phyloP scores from a whole-genome alignment of 2,113 vertebrate genomes.

The Brienomyrus longianalis region DNA sequence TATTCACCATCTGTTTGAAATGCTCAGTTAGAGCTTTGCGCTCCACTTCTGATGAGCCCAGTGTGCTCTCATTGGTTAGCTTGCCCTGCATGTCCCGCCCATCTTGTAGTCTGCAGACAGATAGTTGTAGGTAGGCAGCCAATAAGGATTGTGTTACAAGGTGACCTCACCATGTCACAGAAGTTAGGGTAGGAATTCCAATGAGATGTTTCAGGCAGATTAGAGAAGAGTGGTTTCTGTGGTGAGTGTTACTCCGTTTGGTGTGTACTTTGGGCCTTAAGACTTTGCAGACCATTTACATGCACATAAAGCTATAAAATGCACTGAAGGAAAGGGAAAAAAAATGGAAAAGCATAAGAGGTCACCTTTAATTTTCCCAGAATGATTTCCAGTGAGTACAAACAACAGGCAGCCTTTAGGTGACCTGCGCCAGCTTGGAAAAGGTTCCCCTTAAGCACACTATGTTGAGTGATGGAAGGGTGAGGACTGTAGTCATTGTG shows the following conservation, averaged over 20 bases:
- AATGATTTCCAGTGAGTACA: not conserved
- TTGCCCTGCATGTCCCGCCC: not conserved
- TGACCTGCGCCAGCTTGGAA: not conserved
- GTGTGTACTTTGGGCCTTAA: not conserved
- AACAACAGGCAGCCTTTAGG: not conserved
- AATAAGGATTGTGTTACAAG: not conserved
- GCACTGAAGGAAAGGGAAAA: not conserved
- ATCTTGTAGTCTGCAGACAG: not conserved
- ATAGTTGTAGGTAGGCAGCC: not conserved
- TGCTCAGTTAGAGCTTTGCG: not conserved
- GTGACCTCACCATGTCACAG: not conserved
- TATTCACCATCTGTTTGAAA: not conserved
- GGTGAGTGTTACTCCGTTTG: not conserved
- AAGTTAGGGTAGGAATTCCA: not conserved
- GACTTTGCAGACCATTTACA: not conserved
- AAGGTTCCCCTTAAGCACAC: not conserved
- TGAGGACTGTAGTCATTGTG: not conserved
- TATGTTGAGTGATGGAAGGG: not conserved
- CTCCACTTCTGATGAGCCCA: not conserved
- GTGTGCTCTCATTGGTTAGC: not conserved
- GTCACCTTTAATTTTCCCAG: not conserved
- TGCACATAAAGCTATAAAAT: not conserved
- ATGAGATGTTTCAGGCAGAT: not conserved
- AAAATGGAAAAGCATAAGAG: not conserved
- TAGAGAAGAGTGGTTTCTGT: not conserved